Base-by-base conservation (phyloP, 2,888 invertebrate species). In the Eristalis tenax region DNA sequence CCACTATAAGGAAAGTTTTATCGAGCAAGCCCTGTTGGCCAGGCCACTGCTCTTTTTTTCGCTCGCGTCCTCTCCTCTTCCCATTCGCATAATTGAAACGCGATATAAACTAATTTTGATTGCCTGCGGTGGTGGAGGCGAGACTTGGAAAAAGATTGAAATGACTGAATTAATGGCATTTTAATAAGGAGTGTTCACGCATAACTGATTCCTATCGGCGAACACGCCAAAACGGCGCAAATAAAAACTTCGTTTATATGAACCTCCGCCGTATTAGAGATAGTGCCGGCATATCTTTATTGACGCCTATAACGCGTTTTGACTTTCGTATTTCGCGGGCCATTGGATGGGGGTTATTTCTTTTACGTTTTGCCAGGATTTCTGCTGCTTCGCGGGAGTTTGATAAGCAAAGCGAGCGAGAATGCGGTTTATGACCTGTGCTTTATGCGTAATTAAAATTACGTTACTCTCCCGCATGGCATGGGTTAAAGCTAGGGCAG, bases 141-240 rank as follows among this genome's bases (percentile, higher is more conserved):
- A 18, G 43, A n/a, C 8, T 1, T n/a, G n/a, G 43, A 43, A 56
- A 68, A 74, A 78, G 78, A 83, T 83, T 82, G 83, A 86, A 86
- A 86, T 65, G 78, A 74, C 82, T 50, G 75, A 71, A 79, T 79
- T 86, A 86, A 83, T 86, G 78, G 66, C 86, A 70, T 66, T 83
- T 83, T 86, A 83, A 86, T 86, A 83, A 86, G 82, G 82, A 86
- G 86, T 86, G 86, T 83, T 71, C 82, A 74, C 86, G 75, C 66
- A 83, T 75, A 77, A 86, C 50, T 65, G 84, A 84, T 84, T 81
- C 76, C 18, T 68, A 81, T 84, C 86, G 15, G 50, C 22, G 35
- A 78, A 78, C 78, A 82, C 77, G 77, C 82, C 35, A 57, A 68
- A 69, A 22, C 35, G 61, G 40, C 35, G 40, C 56, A 66, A n/a